phyloP scores from a whole-genome alignment of 23 tunicate species.

The Ascidia mentula region DNA sequence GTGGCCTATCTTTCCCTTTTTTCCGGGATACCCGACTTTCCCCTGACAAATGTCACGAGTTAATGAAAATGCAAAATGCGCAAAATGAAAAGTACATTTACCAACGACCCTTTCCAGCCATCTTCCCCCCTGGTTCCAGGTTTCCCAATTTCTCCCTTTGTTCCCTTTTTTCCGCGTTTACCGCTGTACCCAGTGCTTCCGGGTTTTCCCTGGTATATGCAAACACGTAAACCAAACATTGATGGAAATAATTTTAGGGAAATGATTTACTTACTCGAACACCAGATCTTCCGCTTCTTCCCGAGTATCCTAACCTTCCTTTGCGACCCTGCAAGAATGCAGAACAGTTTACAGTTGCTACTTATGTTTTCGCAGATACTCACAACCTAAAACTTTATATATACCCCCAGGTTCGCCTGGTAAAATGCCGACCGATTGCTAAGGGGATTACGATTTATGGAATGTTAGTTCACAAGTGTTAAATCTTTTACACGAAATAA shows the following conservation, averaged over 20 bases:
- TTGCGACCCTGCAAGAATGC: background rate
- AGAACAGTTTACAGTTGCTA: background rate
- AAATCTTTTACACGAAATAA: too few species aligned
- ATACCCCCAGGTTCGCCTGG: too few species aligned
- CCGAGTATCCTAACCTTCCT: background rate
- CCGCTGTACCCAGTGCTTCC: background rate
- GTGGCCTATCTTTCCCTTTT: constrained; percentile 32
- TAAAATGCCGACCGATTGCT: too few species aligned
- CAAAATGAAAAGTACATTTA: background rate
- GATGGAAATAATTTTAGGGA: too few species aligned
- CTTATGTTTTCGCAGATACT: background rate
- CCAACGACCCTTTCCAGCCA: background rate
- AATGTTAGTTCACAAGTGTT: too few species aligned
- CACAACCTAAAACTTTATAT: background rate
- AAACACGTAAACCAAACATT: too few species aligned
- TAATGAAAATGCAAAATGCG: too few species aligned
- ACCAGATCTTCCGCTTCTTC: constrained; percentile 2
- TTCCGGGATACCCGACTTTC: constrained; percentile 12
- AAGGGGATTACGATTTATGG: too few species aligned
- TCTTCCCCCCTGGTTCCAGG: constrained; percentile 11
- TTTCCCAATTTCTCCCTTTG: background rate
- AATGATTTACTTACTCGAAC: background rate
- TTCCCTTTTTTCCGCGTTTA: background rate
- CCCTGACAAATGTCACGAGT: constrained; percentile 1
- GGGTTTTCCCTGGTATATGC: background rate